Base-by-base conservation (phyloP, 1,140 invertebrate species). In the Drosophila virilis region DNA sequence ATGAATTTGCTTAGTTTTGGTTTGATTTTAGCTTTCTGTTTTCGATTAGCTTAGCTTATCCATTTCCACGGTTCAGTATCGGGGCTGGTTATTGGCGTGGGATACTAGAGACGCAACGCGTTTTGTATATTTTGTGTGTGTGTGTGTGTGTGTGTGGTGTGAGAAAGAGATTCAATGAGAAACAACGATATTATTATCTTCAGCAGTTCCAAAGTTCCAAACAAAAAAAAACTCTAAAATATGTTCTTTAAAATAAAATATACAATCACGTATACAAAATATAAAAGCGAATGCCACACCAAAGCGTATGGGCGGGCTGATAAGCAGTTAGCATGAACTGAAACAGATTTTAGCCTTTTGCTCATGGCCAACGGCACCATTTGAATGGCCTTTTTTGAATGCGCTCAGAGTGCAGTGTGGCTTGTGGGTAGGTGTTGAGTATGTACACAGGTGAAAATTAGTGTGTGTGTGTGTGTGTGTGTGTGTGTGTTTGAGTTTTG, bases 11-110 rank as follows among this genome's bases (percentile, higher is more conserved):
- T 48, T 68, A 35, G 22, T 69, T 54, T 52, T 17, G 13, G 10
- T 52, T 64, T 50, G 70, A 17, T 15, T 60, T 71, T 55, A 2
- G 22, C 4, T 45, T n/a, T 46, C 51, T 15, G n/a, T 59, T 76
- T 54, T 72, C 35, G 60, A 78, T 81, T 72, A 80, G 78, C 88
- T 92, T 92, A 92, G 82, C 91, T 92, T 92, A 92, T 92, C 96
- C 96, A 97, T 93, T 96, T 96, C 96, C 96, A 96, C 92, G 96
- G 95, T 94, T 97, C 96, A 93, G 94, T 95, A 93, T 96, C 96
- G 94, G 95, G 95, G 93, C 95, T 96, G 93, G 95, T 96, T 94
- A 96, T 95, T 91, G 95, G 95, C 94, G 96, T 96, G 85, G 96
- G 95, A 93, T 96, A 96, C 96, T 96, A 94, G 13, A 71, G 55